phyloP scores from a whole-genome alignment of 1,140 invertebrate species.

The Lordiphosa stackelbergi region DNA sequence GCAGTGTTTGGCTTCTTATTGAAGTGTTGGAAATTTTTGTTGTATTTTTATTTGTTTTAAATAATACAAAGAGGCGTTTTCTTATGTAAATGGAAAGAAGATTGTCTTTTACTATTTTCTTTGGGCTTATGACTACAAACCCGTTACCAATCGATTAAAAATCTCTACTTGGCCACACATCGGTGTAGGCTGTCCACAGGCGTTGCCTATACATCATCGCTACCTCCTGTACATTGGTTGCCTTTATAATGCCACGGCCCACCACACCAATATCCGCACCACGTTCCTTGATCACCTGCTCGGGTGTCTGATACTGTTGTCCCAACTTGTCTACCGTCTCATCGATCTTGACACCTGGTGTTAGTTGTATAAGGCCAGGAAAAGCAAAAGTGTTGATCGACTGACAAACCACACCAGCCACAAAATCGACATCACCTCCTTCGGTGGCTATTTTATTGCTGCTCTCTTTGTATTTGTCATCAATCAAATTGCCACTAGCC shows the following conservation, averaged over 20 bases:
- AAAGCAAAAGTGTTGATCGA: slow-evolving; percentile 81
- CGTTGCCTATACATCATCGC: slow-evolving; percentile 85
- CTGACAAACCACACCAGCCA: slow-evolving; percentile 94
- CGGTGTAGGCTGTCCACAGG: slow-evolving; percentile 87
- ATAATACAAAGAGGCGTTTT: slow-evolving; percentile 31
- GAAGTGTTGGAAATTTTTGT: slow-evolving; percentile 21
- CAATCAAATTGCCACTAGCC: slow-evolving; percentile 87
- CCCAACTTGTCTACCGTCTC: slow-evolving; percentile 81
- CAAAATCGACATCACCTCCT: slow-evolving; percentile 81
- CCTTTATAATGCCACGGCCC: slow-evolving; percentile 90
- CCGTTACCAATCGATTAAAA: neutral
- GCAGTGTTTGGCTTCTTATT: slow-evolving; percentile 80
- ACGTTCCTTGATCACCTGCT: slow-evolving; percentile 85
- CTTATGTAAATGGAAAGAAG: slow-evolving; percentile 13
- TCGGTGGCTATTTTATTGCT: slow-evolving; percentile 83
- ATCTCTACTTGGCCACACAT: slow-evolving; percentile 77
- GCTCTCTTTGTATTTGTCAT: slow-evolving; percentile 83
- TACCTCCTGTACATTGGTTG: slow-evolving; percentile 81
- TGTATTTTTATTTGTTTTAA: slow-evolving; percentile 21
- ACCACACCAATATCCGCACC: slow-evolving; percentile 96
- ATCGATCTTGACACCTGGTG: slow-evolving; percentile 89
- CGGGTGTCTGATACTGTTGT: slow-evolving; percentile 91
- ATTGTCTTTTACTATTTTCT: slow-evolving; percentile 21
- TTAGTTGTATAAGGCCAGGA: slow-evolving; percentile 89
- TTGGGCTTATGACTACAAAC: slow-evolving; percentile 24